phyloP scores from a whole-genome alignment of 2,888 invertebrate genomes.

The Labia minor region DNA sequence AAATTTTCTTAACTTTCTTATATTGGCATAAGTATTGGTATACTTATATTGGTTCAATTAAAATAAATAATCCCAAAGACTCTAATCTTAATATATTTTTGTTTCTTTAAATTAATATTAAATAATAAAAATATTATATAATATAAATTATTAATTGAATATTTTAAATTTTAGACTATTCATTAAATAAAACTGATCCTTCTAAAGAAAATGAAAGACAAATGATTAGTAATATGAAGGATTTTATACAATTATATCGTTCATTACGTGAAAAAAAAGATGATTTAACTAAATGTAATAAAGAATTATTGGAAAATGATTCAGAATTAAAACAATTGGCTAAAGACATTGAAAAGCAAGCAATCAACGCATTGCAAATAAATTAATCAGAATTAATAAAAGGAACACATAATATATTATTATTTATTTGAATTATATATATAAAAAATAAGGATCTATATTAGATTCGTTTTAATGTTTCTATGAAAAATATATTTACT shows the following conservation, averaged over 20 bases:
- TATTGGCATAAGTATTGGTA: too few species aligned
- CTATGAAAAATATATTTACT: too few species aligned
- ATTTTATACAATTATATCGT: background rate
- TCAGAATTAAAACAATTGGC: slow-evolving; percentile 34
- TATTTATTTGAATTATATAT: slow-evolving; percentile 5
- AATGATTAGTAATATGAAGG: background rate
- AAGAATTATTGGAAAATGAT: slow-evolving; percentile 26
- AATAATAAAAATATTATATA: too few species aligned
- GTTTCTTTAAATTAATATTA: too few species aligned
- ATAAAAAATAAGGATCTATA: slow-evolving; percentile 9
- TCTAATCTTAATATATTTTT: too few species aligned
- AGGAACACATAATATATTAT: slow-evolving; percentile 1
- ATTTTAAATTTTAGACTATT: too few species aligned
- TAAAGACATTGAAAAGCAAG: slow-evolving; percentile 36
- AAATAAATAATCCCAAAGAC: too few species aligned
- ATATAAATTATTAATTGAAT: too few species aligned
- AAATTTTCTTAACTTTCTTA: too few species aligned
- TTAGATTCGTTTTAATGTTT: too few species aligned
- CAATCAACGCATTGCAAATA: slow-evolving; percentile 33
- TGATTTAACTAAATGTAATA: background rate
- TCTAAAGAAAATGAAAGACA: background rate
- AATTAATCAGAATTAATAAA: background rate
- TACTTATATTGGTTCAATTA: too few species aligned
- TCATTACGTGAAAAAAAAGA: background rate
- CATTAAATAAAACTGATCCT: background rate